Base-by-base conservation (phyloP, 92 coral and sea anemone species). In the Palythoa grandiflora region DNA sequence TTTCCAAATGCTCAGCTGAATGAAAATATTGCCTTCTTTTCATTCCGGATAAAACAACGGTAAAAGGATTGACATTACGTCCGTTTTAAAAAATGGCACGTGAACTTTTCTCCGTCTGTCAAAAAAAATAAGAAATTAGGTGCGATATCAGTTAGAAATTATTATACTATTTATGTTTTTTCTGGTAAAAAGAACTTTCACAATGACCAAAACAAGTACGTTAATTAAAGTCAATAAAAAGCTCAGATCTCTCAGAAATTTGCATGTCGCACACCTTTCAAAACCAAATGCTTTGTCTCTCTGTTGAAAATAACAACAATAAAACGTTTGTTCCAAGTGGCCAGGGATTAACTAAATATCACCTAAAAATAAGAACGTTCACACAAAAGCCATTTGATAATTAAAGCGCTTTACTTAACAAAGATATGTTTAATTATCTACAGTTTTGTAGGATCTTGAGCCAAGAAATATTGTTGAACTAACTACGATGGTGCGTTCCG, bases 1-100 rank as follows among this genome's bases (percentile, higher is more conserved):
- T 47, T 66, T 65, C 86, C 86, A 81, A 4, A 19, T 63, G 75
- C 86, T 81, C 86, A 66, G 19, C 19, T 65, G 85, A 80, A 59
- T 65, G 57, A 6, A 47, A 48, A 51, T 63, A 66, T 47, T 28
- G 10, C 17, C 48, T 61, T 44, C 73, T 17, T 44, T 65, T 81
- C 74, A 81, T 81, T 74, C 65, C 75, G 73, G 40, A 80, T 28
- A 80, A 20, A 28, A 6, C 75, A 48, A 10, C 14, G 39, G 59
- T 40, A 36, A 52, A 81, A 66, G n/a, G 6, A 38, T 66, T 48
- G 15, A 61, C 86, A 63, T 19, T n/a, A 81, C 19, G 9, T 28
- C 37, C 39, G 21, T 28, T 48, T 28, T 28, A 28, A 28, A 70
- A 70, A 17, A 6, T 11, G 52, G 17, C 72, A 3, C 0, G 1